Evolutionary conservation across 2,888 invertebrate species (phyloP).

Genomic region (Drosophila anceps): DNA sequence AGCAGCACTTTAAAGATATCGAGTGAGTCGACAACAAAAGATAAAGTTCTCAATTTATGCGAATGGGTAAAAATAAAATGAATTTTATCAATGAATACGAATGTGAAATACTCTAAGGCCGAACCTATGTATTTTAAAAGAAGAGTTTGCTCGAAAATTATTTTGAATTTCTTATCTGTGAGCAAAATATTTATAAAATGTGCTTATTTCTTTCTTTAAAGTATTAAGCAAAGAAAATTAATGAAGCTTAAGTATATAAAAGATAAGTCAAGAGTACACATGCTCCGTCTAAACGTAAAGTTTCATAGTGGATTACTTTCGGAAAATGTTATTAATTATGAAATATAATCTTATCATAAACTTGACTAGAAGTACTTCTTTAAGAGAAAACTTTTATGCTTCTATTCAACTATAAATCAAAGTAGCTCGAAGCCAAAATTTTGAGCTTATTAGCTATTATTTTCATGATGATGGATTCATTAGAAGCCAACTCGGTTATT

Average conservation of each 20-base stretch:
- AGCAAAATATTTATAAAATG: not conserved
- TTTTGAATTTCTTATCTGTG: not conserved
- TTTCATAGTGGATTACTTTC: no score
- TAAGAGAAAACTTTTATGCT: not conserved
- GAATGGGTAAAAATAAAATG: constrained; percentile 13
- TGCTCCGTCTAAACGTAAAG: not conserved
- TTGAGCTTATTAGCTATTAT: not conserved
- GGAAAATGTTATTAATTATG: not conserved
- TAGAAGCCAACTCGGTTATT: not conserved
- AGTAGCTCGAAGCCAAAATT: not conserved
- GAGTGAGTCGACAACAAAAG: constrained; percentile 53
- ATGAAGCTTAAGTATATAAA: not conserved
- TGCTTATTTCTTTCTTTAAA: not conserved
- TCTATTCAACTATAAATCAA: not conserved
- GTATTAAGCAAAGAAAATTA: not conserved
- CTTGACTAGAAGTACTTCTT: not conserved
- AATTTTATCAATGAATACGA: not conserved
- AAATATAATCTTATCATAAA: not conserved
- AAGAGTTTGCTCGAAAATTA: not conserved
- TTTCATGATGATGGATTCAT: constrained; percentile 14
- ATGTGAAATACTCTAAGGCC: constrained; percentile 4
- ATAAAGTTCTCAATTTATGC: constrained; percentile 58
- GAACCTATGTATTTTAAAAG: not conserved
- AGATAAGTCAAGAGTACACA: not conserved
- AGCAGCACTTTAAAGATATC: constrained; percentile 55